Evolutionary conservation across 2,797 vertebrate genomes (phyloP).

Genomic region (Cynopterus sphinx): DNA sequence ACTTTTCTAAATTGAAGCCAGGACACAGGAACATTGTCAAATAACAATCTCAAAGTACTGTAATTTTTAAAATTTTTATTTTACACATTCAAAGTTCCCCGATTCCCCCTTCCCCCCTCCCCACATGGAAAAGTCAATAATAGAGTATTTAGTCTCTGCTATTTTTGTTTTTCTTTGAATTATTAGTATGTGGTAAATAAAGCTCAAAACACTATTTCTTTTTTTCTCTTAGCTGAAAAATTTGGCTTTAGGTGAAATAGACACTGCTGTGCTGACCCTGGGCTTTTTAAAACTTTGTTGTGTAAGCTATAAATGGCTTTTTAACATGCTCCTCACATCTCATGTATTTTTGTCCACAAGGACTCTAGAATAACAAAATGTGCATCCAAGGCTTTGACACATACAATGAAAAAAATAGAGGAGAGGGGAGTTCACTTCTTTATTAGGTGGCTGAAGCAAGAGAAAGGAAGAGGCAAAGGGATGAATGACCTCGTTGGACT

Average conservation of each 20-base stretch:
- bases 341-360: slow-evolving; percentile 59
- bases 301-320: slow-evolving; percentile 68
- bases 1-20: slow-evolving; percentile 34
- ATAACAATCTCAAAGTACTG: background rate
- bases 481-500: background rate
- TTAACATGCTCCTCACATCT: slow-evolving; percentile 72
- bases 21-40: background rate
- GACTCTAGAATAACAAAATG: slow-evolving; percentile 61
- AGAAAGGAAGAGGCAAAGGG: background rate
- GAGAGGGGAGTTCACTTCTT: background rate
- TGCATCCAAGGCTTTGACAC: slow-evolving; percentile 1
- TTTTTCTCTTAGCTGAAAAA: slow-evolving; percentile 47
- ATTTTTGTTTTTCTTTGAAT: slow-evolving; percentile 66
- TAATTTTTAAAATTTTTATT: background rate
- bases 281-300: slow-evolving; percentile 61
- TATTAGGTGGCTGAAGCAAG: background rate
- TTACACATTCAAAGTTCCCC: background rate
- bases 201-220: slow-evolving; percentile 51
- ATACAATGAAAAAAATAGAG: slow-evolving; percentile 31
- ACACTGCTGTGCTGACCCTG: slow-evolving; percentile 63
- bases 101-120: background rate
- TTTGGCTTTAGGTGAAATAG: slow-evolving; percentile 68
- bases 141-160: slow-evolving; percentile 22
- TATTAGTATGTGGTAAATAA: slow-evolving; percentile 57
- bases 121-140: background rate